Evolutionary conservation across 2,888 invertebrate species (phyloP), one percentile per base, ranked within the genome.

Genomic region (Archips xylosteana): DNA sequence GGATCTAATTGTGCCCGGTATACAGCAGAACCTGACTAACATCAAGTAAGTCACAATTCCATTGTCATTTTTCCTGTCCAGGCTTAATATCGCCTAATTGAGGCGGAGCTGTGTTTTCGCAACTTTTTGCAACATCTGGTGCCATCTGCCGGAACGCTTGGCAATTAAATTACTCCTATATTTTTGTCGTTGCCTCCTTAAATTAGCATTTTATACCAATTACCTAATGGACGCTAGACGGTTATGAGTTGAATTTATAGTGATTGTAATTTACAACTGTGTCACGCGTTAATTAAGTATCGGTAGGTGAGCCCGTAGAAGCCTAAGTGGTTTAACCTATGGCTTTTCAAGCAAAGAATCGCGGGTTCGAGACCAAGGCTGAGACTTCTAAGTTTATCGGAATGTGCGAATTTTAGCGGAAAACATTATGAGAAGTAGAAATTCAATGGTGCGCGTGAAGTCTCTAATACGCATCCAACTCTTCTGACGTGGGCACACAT

Each of bases 201-300:
- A 60, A 74, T 74, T 74, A 74, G 54, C 64, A 70, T 70, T 74
- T 70, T 65, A 62, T 74, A 36, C 65, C 69, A 74, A 74, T 70
- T 54, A 45, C 45, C 69, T 74, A 74, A 74, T 74, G 74, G 65
- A 60, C 47, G 36, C 45, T 69, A 32, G 15, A 12, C 10, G 62
- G 59, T 42, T 60, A 68, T n/a, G 57, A 12, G 47, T 54, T 45
- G 54, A 64, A 51, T 74, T 74, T 61, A 70, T 60, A 23, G 54
- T 39, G 59, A 15, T 15, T 36, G 15, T 15, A 23, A 54, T 54
- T 54, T 54, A 23, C 23, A 54, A 23, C 23, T 54, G 15, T 54
- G 23, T 6, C 15, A 54, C 23, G 9, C 54, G 23, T 54, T 9
- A 6, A 54, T 54, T 54, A 54, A 51, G n/a, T 51, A 15, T 51